Percentiles rank a stretch among this genome's conserved stretches.
Conservation (phyloP, 2,113 vertebrate genomes). For the Triplophysa rosa region DNA sequence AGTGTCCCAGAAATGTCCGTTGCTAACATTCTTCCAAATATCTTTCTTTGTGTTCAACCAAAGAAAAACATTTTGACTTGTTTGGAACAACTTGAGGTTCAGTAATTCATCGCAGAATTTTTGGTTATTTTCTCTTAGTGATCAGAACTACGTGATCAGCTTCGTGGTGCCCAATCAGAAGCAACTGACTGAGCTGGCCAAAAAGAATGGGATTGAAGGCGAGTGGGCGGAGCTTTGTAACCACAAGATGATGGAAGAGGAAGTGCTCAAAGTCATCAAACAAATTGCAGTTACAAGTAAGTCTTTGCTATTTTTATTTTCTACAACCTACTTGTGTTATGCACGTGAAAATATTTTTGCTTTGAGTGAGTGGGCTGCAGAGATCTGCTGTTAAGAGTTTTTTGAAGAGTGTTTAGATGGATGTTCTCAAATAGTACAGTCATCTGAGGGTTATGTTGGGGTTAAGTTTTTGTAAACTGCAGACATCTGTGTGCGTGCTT, state of each 20-base stretch:
- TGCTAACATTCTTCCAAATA: no score
- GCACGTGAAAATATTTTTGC: neutral
- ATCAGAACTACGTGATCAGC: slow-evolving; percentile 95
- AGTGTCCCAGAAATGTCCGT: no score
- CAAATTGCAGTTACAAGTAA: slow-evolving; percentile 88
- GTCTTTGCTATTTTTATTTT: slow-evolving; percentile 48
- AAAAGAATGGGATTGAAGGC: slow-evolving; percentile 80
- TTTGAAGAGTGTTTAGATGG: no score
- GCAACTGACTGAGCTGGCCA: slow-evolving; percentile 82
- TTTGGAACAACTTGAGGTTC: no score
- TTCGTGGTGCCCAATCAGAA: slow-evolving; percentile 98
- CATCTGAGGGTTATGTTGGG: neutral
- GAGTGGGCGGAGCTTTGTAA: slow-evolving; percentile 91
- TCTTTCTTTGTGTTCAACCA: no score
- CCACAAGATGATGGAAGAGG: slow-evolving; percentile 87
- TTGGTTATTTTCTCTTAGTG: slow-evolving; percentile 68
- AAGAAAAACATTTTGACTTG: no score
- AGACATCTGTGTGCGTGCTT: neutral
- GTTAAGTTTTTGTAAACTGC: neutral
- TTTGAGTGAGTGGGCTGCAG: neutral
- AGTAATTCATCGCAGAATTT: neutral
- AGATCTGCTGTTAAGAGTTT: neutral
- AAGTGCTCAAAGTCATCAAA: slow-evolving; percentile 88
- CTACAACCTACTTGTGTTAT: neutral
- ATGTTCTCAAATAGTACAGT: neutral